Percentiles rank a stretch among this genome's conserved stretches.
phyloP scores from a whole-genome alignment of 2,888 invertebrate species.

The Barypeithes pellucidus region DNA sequence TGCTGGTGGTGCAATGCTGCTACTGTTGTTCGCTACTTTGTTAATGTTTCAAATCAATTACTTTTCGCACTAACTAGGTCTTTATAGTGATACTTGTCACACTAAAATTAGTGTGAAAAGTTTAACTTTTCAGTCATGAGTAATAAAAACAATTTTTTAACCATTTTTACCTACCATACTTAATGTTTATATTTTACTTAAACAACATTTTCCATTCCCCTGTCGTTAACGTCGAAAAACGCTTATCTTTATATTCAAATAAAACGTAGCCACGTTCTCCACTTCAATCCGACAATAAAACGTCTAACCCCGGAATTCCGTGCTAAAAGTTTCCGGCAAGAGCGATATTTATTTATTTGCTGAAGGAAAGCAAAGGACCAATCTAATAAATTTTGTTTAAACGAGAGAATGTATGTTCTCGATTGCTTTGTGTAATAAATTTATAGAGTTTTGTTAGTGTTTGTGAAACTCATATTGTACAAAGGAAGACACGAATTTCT shows the following conservation, averaged over 20 bases:
- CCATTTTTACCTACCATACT: too few species aligned
- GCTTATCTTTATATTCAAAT: background rate
- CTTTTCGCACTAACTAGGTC: too few species aligned
- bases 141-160: too few species aligned
- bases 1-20: too few species aligned
- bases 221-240: background rate
- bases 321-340: slow-evolving; percentile 48
- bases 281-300: slow-evolving; percentile 37
- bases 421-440: slow-evolving; percentile 37
- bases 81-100: too few species aligned
- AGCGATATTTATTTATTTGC: slow-evolving; percentile 52
- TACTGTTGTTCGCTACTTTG: too few species aligned
- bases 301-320: slow-evolving; percentile 45
- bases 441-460: background rate
- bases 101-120: too few species aligned
- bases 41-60: too few species aligned
- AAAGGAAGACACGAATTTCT: too few species aligned
- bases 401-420: slow-evolving; percentile 40
- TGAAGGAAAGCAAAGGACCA: slow-evolving; percentile 42
- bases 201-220: background rate
- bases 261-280: slow-evolving; percentile 13
- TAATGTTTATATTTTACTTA: background rate
- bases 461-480: too few species aligned
- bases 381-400: slow-evolving; percentile 45
- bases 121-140: too few species aligned